Conservation (phyloP, 2,797 vertebrate genomes). For the Fringilla coelebs region DNA sequence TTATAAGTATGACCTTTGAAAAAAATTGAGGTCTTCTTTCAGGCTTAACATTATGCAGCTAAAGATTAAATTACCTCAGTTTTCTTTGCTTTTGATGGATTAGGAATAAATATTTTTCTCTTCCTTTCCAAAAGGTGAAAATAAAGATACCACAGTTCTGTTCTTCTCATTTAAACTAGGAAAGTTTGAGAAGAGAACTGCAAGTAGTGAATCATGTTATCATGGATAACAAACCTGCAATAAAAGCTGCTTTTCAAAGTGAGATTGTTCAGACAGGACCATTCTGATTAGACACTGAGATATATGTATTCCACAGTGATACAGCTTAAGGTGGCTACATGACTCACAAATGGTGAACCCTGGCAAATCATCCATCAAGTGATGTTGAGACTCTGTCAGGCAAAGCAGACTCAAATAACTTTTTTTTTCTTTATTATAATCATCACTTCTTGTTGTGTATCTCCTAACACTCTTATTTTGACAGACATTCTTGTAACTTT, state of each 20-base stretch:
- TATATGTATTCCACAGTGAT: not conserved
- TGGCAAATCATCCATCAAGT: conserved; percentile 7
- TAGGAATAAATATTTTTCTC: conserved; percentile 19
- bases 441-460: not conserved
- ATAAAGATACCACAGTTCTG: conserved; percentile 11
- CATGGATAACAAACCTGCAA: not conserved
- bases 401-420: not conserved
- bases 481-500: not conserved
- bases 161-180: not conserved
- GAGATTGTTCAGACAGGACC: not conserved
- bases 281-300: not conserved
- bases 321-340: not conserved
- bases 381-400: not conserved
- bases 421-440: not conserved
- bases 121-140: not conserved
- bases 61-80: not conserved
- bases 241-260: not conserved
- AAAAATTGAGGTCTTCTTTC: not conserved
- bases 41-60: not conserved
- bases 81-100: not conserved
- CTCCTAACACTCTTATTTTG: not conserved
- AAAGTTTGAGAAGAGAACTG: not conserved
- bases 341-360: not conserved
- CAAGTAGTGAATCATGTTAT: not conserved
- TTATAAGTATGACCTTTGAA: not conserved